Base-by-base conservation (phyloP, 1,140 invertebrate species). In the Drosophila albomicans region DNA sequence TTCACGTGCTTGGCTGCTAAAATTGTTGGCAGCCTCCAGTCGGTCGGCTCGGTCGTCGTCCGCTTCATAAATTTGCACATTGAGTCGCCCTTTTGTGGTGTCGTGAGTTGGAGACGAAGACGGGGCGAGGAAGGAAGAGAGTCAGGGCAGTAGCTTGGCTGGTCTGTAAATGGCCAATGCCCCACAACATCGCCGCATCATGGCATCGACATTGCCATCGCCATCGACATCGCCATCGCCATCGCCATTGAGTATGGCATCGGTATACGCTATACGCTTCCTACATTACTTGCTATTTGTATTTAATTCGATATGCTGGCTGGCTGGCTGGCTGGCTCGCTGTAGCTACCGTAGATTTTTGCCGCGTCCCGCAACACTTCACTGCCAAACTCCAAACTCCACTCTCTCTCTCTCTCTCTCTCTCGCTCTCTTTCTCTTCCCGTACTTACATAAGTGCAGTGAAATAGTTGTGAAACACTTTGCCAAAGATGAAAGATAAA, bases 401-500 rank as follows among this genome's bases (percentile, higher is more conserved):
- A 51, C 6, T 8, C 35, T 38, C 35, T 38, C 8, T 35, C 32
- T 38, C 35, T 38, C 35, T 38, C 35, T 38, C 35, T 15, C 15
- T 15, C 15, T 15, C 1, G 7, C 35, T 7, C 7, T 7, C 35
- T 38, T 38, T 2, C 35, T 38, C 35, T 2, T 10, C 64, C 20
- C 20, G 20, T 25, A 25, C 20, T 25, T 73, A 84, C 77, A 88
- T 80, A 88, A 87, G 85, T 87, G 84, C 84, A 88, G 73, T 88
- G 84, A 84, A 87, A 87, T 87, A 87, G 84, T 87, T 87, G 84
- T 87, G 84, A 87, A 87, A 87, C 84, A 87, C 85, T 88, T 88
- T 88, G 84, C 84, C 84, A 88, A 88, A 88, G 85, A 88, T 88
- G 85, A 88, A 89, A 88, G 84, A 88, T 88, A 88, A 88, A 89